Conservation (phyloP, 2,888 invertebrate genomes). For the Amblyjoppa fuscipennis region DNA sequence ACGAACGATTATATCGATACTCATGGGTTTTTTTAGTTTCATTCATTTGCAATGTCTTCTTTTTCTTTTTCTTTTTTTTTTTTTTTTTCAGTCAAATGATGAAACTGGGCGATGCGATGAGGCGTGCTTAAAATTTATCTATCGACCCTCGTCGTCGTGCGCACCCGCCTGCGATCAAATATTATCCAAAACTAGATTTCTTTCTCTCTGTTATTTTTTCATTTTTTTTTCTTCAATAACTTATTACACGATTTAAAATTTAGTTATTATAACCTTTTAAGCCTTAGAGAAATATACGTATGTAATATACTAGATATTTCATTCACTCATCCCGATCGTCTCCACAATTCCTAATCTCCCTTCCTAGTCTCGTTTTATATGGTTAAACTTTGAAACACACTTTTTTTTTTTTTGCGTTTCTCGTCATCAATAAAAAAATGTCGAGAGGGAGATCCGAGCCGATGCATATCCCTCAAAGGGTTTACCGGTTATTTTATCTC, state of each 20-base stretch:
- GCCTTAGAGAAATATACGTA: slow-evolving; percentile 73
- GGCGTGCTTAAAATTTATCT: slow-evolving; percentile 66
- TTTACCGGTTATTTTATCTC: slow-evolving; percentile 53
- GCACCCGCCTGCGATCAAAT: slow-evolving; percentile 75
- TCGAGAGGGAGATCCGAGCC: slow-evolving; percentile 46
- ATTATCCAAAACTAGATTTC: slow-evolving; percentile 80
- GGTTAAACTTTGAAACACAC: slow-evolving; percentile 4
- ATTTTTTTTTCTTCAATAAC: slow-evolving; percentile 63
- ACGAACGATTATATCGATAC: slow-evolving; percentile 70
- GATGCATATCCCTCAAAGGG: slow-evolving; percentile 37
- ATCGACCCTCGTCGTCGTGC: slow-evolving; percentile 64
- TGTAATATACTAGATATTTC: slow-evolving; percentile 70
- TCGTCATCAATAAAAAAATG: slow-evolving; percentile 52
- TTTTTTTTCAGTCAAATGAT: slow-evolving; percentile 52
- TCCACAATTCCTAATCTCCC: slow-evolving; percentile 33
- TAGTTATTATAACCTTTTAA: slow-evolving; percentile 66
- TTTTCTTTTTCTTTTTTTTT: slow-evolving; percentile 40
- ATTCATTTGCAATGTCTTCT: slow-evolving; percentile 12
- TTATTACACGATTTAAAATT: slow-evolving; percentile 65
- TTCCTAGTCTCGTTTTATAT: slow-evolving; percentile 60
- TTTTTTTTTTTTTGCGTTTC: slow-evolving; percentile 34
- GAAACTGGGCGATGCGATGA: slow-evolving; percentile 69
- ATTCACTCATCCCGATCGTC: slow-evolving; percentile 67
- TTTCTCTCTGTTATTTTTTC: slow-evolving; percentile 68
- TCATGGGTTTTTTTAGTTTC: slow-evolving; percentile 54